These are phyloP conservation scores for Oreochromis aureus DNA, from an alignment of 2,113 vertebrate species.

Conservation along the genomic window DNA sequence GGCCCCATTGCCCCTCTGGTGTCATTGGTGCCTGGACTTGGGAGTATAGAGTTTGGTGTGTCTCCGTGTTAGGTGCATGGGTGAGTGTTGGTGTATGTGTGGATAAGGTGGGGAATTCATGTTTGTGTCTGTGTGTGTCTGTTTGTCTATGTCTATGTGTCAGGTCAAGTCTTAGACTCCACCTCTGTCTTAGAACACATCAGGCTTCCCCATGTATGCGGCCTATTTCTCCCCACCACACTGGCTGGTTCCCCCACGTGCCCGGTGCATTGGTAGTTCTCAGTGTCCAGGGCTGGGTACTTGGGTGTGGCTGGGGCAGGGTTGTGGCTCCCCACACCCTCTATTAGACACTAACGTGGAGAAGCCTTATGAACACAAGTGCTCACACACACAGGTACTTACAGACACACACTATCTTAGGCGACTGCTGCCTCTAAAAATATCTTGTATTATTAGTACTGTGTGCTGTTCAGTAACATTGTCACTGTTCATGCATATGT, in stretches of 20 bases:
- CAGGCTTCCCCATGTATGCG: background rate
- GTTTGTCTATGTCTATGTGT: background rate
- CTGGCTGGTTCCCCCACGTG: rapidly evolving
- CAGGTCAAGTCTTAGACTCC: background rate
- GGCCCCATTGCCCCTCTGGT: background rate
- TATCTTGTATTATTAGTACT: background rate
- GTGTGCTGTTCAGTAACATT: background rate
- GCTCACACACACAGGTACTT: background rate
- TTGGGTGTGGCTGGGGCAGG: background rate
- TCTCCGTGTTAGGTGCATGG: background rate
- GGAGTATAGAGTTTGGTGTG: background rate
- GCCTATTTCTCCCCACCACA: background rate
- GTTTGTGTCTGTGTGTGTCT: background rate
- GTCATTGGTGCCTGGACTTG: background rate
- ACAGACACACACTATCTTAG: background rate
- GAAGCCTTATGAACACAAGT: rapidly evolving
- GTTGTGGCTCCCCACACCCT: background rate
- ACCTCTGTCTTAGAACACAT: background rate
- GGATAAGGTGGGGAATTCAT: background rate
- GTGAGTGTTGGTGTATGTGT: background rate
- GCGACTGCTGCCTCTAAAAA: background rate
- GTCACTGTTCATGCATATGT: background rate
- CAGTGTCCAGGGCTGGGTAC: background rate
- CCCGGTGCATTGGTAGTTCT: background rate
- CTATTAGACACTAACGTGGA: background rate